These are phyloP conservation scores for Brachycybe producta DNA, from an alignment of 2,888 invertebrate genomes.

Conservation along the genomic window DNA sequence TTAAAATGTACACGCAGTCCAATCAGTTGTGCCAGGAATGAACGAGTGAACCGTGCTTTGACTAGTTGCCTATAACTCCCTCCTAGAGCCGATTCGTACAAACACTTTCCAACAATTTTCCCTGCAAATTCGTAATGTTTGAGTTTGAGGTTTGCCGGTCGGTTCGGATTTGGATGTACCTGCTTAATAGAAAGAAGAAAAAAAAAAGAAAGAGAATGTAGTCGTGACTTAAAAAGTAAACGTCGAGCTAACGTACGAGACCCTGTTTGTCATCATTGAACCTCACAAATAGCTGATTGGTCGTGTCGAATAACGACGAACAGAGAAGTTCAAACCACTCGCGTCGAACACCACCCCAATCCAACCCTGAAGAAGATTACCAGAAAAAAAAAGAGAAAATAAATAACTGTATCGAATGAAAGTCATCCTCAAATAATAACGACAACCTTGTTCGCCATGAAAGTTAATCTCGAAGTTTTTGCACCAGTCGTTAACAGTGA, in stretches of 20 bases:
- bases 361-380: constrained; percentile 61
- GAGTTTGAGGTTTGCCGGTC: constrained; percentile 62
- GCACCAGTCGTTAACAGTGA: constrained; percentile 84
- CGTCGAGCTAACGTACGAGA: constrained; percentile 41
- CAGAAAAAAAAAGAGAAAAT: constrained; percentile 25
- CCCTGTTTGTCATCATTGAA: constrained; percentile 76
- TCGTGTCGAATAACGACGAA: constrained; percentile 70
- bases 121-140: constrained; percentile 86
- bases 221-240: not conserved
- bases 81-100: constrained; percentile 84
- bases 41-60: constrained; percentile 75
- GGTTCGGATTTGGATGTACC: constrained; percentile 62
- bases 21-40: constrained; percentile 86
- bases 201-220: not conserved
- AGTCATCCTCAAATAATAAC: constrained; percentile 1
- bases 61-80: constrained; percentile 79
- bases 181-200: constrained; percentile 19
- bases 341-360: constrained; percentile 84
- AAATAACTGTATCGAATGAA: not conserved
- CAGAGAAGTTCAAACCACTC: constrained; percentile 92
- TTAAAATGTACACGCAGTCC: constrained; percentile 85
- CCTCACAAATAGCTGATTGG: constrained; percentile 62
- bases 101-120: constrained; percentile 82
- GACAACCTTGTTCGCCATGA: constrained; percentile 76
- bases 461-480: constrained; percentile 85